Evolutionary conservation across 2,113 vertebrate genomes (phyloP).

Genomic region (Gasterosteus nipponicus): DNA sequence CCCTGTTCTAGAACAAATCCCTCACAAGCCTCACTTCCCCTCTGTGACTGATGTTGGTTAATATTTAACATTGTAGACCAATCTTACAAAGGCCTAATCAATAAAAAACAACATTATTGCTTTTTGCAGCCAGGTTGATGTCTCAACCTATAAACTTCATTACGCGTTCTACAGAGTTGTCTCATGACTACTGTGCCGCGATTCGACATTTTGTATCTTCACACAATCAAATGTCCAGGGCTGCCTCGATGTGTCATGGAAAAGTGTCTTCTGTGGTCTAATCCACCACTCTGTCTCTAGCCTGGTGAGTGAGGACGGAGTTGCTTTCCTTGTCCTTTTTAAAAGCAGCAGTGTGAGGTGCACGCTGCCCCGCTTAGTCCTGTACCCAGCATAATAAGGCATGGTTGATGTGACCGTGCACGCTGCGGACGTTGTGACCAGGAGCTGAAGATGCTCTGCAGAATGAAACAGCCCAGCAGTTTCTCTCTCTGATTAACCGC

Average conservation of each 20-base stretch:
- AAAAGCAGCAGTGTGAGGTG: background rate
- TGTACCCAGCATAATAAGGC: too few species aligned
- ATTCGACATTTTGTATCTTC: background rate
- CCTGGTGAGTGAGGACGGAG: background rate
- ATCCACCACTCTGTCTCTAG: background rate
- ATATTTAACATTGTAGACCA: too few species aligned
- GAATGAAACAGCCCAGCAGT: background rate
- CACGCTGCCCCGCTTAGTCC: background rate
- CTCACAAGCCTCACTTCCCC: too few species aligned
- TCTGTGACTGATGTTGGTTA: too few species aligned
- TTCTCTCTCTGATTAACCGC: background rate
- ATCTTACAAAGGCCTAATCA: too few species aligned
- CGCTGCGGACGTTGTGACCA: background rate
- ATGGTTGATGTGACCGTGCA: background rate
- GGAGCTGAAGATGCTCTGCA: background rate
- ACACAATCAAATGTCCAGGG: background rate
- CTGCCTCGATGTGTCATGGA: too few species aligned
- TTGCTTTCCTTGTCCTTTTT: too few species aligned
- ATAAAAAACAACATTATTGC: too few species aligned
- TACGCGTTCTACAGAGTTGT: background rate
- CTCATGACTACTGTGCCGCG: background rate
- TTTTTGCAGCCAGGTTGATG: too few species aligned
- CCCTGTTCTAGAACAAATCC: too few species aligned
- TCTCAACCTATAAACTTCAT: too few species aligned
- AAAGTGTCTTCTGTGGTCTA: background rate